phyloP scores from a whole-genome alignment of 2,888 invertebrate genomes.

The Drosophila rellima region DNA sequence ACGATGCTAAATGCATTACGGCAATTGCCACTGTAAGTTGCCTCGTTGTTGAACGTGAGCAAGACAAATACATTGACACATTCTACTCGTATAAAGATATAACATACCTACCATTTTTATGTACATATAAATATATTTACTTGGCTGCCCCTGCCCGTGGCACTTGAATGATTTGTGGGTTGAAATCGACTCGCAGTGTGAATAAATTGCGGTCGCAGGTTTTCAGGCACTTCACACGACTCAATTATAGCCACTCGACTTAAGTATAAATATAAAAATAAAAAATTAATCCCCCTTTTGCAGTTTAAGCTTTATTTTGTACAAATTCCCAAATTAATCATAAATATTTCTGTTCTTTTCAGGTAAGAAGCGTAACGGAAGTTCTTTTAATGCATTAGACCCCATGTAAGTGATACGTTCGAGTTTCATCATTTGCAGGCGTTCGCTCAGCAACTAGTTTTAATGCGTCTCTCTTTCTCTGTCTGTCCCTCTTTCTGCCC shows the following conservation, averaged over 20 bases:
- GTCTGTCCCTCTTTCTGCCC: background rate
- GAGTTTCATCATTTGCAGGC: conserved; percentile 34
- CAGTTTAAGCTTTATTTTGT: conserved; percentile 1
- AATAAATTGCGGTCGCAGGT: conserved; percentile 31
- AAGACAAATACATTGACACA: conserved; percentile 29
- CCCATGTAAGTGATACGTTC: conserved; percentile 43
- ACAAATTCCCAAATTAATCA: conserved; percentile 9
- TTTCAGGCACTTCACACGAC: conserved; percentile 32
- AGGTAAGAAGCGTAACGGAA: conserved; percentile 52
- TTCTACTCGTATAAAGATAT: conserved; percentile 20
- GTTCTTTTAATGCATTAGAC: background rate
- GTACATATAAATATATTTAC: background rate
- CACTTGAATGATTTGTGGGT: conserved; percentile 35
- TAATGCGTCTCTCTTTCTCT: conserved; percentile 12
- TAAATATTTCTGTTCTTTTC: conserved; percentile 20
- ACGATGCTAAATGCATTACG: conserved; percentile 50
- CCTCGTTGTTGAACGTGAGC: conserved; percentile 21
- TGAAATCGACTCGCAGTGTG: conserved; percentile 14
- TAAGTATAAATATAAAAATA: conserved; percentile 13
- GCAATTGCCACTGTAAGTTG: conserved; percentile 49
- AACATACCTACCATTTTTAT: conserved; percentile 15
- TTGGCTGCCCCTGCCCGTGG: conserved; percentile 18
- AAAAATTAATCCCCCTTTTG: conserved; percentile 2
- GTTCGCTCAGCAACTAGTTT: conserved; percentile 47
- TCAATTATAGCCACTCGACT: conserved; percentile 14